Evolutionary conservation across 2,888 invertebrate species (phyloP), one percentile per base, ranked within the genome.

Genomic region (Calameuta pallipes): DNA sequence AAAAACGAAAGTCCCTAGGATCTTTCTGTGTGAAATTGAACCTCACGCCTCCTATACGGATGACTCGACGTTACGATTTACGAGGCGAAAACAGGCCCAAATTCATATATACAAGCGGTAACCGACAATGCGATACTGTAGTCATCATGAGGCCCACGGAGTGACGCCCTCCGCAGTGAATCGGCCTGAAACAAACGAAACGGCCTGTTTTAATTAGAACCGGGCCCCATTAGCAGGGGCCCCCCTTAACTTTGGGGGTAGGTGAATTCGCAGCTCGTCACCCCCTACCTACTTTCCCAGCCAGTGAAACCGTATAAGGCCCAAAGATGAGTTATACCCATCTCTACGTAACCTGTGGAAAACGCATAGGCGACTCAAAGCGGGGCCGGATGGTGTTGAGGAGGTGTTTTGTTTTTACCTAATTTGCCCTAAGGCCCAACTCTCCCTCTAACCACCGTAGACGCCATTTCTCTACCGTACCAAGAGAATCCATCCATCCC

Each of bases 331-430:
- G 0, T 56, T 15, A 15, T 56, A 23, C 56, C 56, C 23, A 1
- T 56, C 2, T 56, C 56, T 23, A 1, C 2, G 56, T 56, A 56
- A 56, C 23, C 56, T 9, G 23, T 56, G 56, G 56, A 56, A 56
- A 23, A 56, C 56, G 6, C 56, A 56, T 23, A 23, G 56, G 9
- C 23, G 33, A 71, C 71, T 23, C 12, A 70, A 30, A 76, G 23
- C 23, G 33, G 74, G 23, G 4, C 13, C 30, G 13, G 31, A 69
- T 36, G 69, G 68, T 75, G 77, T 76, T 76, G 33, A 81, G 81
- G 82, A 83, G 82, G 84, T 82, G 83, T 88, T 88, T 89, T 88
- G 89, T 89, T 89, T 89, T 89, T 88, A 85, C 87, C 87, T 86
- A 89, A 88, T 89, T 88, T 88, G 84, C 85, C 82, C 84, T 80